Evolutionary conservation across 2,888 invertebrate species (phyloP), one percentile per base, ranked within the genome.

Genomic region (Spicauda simplicius): DNA sequence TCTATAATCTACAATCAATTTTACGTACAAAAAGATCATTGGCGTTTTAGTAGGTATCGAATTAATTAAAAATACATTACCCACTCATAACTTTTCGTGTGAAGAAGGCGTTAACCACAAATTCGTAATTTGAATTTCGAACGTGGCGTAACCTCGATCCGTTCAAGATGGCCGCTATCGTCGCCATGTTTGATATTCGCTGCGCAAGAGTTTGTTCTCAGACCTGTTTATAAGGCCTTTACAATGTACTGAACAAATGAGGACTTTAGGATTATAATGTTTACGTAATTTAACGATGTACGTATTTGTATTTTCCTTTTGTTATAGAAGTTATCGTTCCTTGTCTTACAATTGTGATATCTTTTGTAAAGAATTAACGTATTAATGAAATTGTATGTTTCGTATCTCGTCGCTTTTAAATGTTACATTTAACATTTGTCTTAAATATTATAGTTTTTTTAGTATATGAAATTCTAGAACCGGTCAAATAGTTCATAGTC

Each of bases 141-240:
- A 80, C 77, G 79, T 79, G 76, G 77, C 78, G 83, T 88, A 91
- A 89, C 91, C 92, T 92, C 91, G 87, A 88, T 91, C 74, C 73
- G 68, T 70, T 64, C 87, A 93, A 93, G 85, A 93, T 92, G 92
- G 92, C 92, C 82, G 81, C 79, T 90, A 91, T 91, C 91, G 87
- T 77, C 79, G 90, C 90, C 89, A 89, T 92, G 88, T 88, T 89
- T 91, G 84, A 82, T 25, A 25, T 77, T 69, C 73, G 72, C 79
- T 89, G 90, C 91, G 92, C 91, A 91, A 89, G 90, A 88, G 91
- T 90, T 87, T 91, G 86, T 82, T 88, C 81, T 88, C 81, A 78
- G 83, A 91, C 90, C 87, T 88, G 91, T 90, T 90, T 87, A 80
- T 85, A 84, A 88, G 85, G 84, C 80, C 80, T 81, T 76, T 75